Evolutionary conservation across 2,888 invertebrate species (phyloP), one percentile per base, ranked within the genome.

Genomic region (Rhynchonema sp.): DNA sequence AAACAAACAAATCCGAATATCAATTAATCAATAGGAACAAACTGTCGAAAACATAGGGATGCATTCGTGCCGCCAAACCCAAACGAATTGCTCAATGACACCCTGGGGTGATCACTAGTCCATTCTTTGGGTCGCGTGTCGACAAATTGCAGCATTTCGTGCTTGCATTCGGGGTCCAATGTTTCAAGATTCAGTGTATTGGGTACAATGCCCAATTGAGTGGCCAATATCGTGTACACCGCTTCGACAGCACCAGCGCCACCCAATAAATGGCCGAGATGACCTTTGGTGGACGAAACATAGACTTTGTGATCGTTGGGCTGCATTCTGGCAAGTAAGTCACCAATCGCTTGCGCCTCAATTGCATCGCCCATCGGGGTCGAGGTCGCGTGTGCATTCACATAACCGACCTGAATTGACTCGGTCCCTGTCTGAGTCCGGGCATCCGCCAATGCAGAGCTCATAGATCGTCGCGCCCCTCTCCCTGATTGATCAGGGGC

Each of bases 11-110:
- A 38, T 13, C 38, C 9, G 17, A 38, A 38, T 38, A 6, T 13
- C 38, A 38, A 38, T 38, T 38, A 6, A 6, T 38, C 38, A 6
- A 17, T n/a, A n/a, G n/a, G n/a, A n/a, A n/a, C 6, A 38, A 52
- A 56, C 38, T 66, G 30, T 2, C 57, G 76, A 63, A 83, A 75
- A 75, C 87, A 86, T 52, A 91, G 77, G 61, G 84, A 83, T 28
- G 91, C 90, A 80, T 98, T 98, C 1, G 94, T 96, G 54, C 96
- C 96, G 60, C 98, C 96, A 80, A 98, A 98, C 3, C 96, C 98
- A 80, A 98, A 96, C 0, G 96, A 91, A 77, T 98, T 98, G 74
- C 89, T 91, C 58, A 98, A 74, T 23, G 89, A 91, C 67, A 90
- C 78, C 69, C 75, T 13, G n/a, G 49, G 38, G 6, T 17, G 38